Base-by-base conservation (phyloP, 2,797 vertebrate species). In the Lepilemur septentrionalis region DNA sequence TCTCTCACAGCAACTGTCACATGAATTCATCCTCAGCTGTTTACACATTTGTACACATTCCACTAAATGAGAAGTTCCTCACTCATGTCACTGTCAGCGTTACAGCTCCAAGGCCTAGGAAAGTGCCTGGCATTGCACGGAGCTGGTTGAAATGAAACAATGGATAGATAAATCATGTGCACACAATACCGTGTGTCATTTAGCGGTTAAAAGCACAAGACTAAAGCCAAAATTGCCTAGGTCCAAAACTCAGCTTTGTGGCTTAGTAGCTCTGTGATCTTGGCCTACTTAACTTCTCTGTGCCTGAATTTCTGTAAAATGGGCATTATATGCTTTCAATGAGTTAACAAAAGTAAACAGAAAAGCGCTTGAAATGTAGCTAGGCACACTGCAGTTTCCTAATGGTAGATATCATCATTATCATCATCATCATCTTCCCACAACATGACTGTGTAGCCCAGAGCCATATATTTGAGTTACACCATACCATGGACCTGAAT, bases 11-110 rank as follows among this genome's bases (percentile, higher is more conserved):
- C 18, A 38, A 23, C 78, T 69, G 48, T 84, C 83, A 73, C 9
- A 13, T 59, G 38, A 96, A 89, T 87, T 84, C 75, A 67, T 50
- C 57, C 63, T 95, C 83, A 93, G n/a, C 50, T 59, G 4, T 86
- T 83, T 46, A 91, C 69, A 55, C 1, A 0, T 81, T 43, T 81
- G 59, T 95, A 30, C 90, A 22, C 25, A 93, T 43, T 73, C 18
- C 55, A 63, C 15, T 76, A 59, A 95, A 83, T 14, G 11, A 17
- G 38, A 93, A 91, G 15, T 59, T 70, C 25, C 70, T 86, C n/a
- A 35, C 17, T 50, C 25, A 10, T 14, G 11, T 65, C 43, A 67
- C 30, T 73, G 48, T n/a, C 23, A 18, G 81, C 41, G 23, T 67
- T 2, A 20, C 23, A 78, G 76, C 11, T 78, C 79, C 28, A 83